A percentile compares a stretch with the other conserved stretches of the same genome.
Evolutionary conservation across 2,113 vertebrate species (phyloP).

Genomic region (Myodes glareolus): DNA sequence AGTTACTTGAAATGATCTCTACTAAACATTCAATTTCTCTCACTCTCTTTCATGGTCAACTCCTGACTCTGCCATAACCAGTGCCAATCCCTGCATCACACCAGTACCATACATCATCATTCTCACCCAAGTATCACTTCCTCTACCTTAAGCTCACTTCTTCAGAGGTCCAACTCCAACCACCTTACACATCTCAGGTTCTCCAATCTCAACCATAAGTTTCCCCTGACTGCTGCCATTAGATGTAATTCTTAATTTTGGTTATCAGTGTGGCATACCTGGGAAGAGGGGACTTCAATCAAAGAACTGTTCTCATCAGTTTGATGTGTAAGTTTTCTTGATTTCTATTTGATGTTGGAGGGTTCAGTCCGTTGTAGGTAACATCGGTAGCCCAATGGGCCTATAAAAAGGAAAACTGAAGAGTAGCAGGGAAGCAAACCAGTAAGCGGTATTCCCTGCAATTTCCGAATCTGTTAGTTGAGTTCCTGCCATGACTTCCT

Average conservation of each 20-base stretch:
- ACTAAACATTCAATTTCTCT: fast-evolving
- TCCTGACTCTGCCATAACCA: background rate
- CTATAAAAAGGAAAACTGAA: background rate
- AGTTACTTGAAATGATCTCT: background rate
- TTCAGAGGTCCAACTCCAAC: too few species aligned
- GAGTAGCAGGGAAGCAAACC: too few species aligned
- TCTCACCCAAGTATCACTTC: too few species aligned
- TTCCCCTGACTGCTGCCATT: background rate
- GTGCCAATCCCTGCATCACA: fast-evolving
- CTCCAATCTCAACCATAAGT: background rate
- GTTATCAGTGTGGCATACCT: background rate
- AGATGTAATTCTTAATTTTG: background rate
- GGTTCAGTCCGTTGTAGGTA: too few species aligned
- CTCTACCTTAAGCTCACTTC: background rate
- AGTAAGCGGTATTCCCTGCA: background rate
- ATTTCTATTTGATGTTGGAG: background rate
- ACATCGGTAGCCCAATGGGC: background rate
- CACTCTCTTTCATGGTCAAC: fast-evolving
- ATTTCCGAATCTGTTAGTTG: background rate
- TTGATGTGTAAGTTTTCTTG: background rate
- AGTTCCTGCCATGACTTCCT: background rate
- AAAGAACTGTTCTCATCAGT: background rate
- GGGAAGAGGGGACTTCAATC: background rate
- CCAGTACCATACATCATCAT: fast-evolving
- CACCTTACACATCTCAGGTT: fast-evolving